Evolutionary conservation across 2,797 vertebrate genomes (phyloP).

Genomic region (Austrolebias charrua): DNA sequence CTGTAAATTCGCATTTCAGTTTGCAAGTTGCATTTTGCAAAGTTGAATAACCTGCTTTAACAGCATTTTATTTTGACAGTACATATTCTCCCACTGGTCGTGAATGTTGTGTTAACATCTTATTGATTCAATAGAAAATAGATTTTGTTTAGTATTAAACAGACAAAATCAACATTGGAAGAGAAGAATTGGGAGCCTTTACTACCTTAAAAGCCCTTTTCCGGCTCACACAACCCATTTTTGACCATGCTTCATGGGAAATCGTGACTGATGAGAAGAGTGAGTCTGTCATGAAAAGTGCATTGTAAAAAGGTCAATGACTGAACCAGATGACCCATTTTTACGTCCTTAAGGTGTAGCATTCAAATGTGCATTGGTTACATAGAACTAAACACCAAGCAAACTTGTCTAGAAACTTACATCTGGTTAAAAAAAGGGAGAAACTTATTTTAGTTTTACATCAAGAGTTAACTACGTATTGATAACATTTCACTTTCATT

Average conservation of each 20-base stretch:
- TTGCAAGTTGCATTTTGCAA: background rate
- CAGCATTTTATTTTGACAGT: background rate
- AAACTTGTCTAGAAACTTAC: conserved; percentile 74
- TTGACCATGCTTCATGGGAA: conserved; percentile 50
- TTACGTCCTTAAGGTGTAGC: conserved; percentile 1
- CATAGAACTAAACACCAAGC: conserved; percentile 79
- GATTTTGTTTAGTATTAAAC: background rate
- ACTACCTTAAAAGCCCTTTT: background rate
- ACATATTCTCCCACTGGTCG: no score
- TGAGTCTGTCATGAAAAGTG: conserved; percentile 60
- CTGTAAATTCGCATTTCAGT: no score
- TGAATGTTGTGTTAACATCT: background rate
- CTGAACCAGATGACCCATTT: conserved; percentile 67
- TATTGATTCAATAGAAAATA: background rate
- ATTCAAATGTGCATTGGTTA: conserved; percentile 48
- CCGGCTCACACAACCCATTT: conserved; percentile 7
- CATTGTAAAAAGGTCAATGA: conserved; percentile 70
- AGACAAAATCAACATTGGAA: conserved; percentile 39
- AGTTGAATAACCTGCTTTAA: background rate
- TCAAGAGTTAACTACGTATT: conserved; percentile 59
- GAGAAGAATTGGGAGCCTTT: conserved; percentile 46
- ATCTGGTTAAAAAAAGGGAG: conserved; percentile 40
- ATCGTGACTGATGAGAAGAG: conserved; percentile 59
- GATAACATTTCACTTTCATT: conserved; percentile 71
- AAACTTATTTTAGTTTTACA: conserved; percentile 70